A percentile compares a stretch with the other conserved stretches of the same genome.
Evolutionary conservation across 2,888 invertebrate genomes (phyloP).

Genomic region (Tetragnatha montana): DNA sequence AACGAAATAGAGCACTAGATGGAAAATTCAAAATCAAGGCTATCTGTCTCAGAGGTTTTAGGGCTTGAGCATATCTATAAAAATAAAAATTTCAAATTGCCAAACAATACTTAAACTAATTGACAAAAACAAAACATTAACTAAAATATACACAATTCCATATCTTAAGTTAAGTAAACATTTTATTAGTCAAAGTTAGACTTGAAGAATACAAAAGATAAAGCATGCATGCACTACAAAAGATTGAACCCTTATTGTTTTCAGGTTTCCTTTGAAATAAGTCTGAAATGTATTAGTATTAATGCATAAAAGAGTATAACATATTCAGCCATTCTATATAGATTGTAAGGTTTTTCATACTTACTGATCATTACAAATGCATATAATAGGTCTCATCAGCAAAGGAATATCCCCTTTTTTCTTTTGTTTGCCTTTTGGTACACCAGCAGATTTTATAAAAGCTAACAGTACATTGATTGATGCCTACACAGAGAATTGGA

Average conservation of each 20-base stretch:
- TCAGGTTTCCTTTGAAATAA: too few relatives aligned
- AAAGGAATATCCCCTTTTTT: slow-evolving; percentile 78
- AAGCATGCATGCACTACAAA: too few relatives aligned
- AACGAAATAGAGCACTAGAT: slow-evolving; percentile 77
- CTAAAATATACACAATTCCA: not conserved
- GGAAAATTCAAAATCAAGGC: slow-evolving; percentile 85
- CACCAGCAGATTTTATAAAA: slow-evolving; percentile 64
- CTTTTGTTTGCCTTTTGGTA: slow-evolving; percentile 76
- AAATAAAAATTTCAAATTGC: not conserved
- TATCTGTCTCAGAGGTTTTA: slow-evolving; percentile 86
- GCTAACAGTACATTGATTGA: slow-evolving; percentile 73
- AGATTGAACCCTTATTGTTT: not conserved
- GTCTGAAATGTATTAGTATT: too few relatives aligned
- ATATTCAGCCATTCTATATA: too few relatives aligned
- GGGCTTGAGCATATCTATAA: slow-evolving; percentile 80
- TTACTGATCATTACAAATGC: slow-evolving; percentile 97
- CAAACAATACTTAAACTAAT: not conserved
- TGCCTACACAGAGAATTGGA: slow-evolving; percentile 43
- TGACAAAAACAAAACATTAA: not conserved
- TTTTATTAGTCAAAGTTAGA: not conserved
- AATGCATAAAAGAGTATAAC: too few relatives aligned
- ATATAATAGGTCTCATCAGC: slow-evolving; percentile 91
- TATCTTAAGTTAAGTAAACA: too few relatives aligned
- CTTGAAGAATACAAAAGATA: too few relatives aligned
- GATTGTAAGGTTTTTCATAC: slow-evolving; percentile 76